These are phyloP conservation scores for Nesometra sesokonis DNA, from an alignment of 35 echinoderm and acorn worm species.

Conservation along the genomic window DNA sequence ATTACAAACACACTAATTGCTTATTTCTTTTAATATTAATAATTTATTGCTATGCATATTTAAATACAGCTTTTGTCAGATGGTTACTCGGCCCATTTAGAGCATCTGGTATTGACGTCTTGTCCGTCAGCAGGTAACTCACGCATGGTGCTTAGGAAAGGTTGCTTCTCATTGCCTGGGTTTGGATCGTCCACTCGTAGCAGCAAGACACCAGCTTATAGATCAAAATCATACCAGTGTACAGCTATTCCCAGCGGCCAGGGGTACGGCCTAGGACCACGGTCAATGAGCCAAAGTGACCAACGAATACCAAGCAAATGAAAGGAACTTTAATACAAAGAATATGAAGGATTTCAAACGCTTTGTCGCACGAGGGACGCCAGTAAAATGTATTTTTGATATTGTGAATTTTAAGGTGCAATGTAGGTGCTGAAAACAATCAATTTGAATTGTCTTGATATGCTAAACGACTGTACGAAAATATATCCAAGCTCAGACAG, in stretches of 20 bases:
- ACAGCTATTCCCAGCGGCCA: slow-evolving; percentile 4
- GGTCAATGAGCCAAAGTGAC: not conserved
- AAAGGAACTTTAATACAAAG: not conserved
- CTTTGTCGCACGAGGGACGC: not conserved
- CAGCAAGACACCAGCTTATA: slow-evolving; percentile 43
- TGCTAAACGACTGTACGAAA: too few species aligned
- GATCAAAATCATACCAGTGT: slow-evolving; percentile 69
- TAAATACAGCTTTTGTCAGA: slow-evolving; percentile 42
- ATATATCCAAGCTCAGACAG: too few species aligned
- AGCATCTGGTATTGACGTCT: slow-evolving; percentile 32
- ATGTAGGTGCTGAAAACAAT: too few species aligned
- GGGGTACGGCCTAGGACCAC: not conserved
- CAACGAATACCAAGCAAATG: not conserved
- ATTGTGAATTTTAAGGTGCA: not conserved
- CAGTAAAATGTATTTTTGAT: not conserved
- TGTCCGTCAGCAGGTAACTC: slow-evolving; percentile 62
- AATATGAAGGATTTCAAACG: not conserved
- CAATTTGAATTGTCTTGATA: too few species aligned
- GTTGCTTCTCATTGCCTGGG: slow-evolving; percentile 86
- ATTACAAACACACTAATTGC: too few species aligned
- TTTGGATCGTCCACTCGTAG: slow-evolving; percentile 27
- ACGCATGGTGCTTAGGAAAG: slow-evolving; percentile 61
- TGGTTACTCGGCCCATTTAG: slow-evolving; percentile 87
- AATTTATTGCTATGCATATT: not conserved
- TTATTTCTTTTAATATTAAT: not conserved